Evolutionary conservation across 2,888 invertebrate genomes (phyloP).

Genomic region (Nephrotoma guestfalica): DNA sequence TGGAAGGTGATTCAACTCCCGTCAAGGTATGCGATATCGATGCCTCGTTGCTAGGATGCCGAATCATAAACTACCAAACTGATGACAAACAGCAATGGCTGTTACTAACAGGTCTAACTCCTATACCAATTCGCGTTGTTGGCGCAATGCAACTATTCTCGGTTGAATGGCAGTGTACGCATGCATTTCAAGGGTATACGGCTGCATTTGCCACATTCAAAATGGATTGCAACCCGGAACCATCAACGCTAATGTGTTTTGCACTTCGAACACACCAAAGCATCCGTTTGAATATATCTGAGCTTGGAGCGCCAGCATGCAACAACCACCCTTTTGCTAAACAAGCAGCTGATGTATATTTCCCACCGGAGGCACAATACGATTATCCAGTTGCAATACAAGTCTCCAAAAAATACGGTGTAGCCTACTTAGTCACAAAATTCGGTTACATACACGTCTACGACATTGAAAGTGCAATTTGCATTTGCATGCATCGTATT

Average conservation of each 20-base stretch:
- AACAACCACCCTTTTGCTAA: slow-evolving; percentile 96
- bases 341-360: slow-evolving; percentile 98
- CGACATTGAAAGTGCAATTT: slow-evolving; percentile 92
- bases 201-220: slow-evolving; percentile 94
- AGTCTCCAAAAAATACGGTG: slow-evolving; percentile 89
- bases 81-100: slow-evolving; percentile 97
- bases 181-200: slow-evolving; percentile 88
- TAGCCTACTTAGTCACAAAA: slow-evolving; percentile 95
- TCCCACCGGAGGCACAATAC: slow-evolving; percentile 93
- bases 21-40: slow-evolving; percentile 96
- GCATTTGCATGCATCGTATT: slow-evolving; percentile 98
- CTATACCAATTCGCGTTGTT: slow-evolving; percentile 89
- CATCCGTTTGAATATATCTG: slow-evolving; percentile 91
- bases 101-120: slow-evolving; percentile 79
- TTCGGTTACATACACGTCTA: slow-evolving; percentile 98
- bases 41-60: slow-evolving; percentile 87
- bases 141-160: slow-evolving; percentile 99
- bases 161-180: slow-evolving; percentile 94
- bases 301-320: slow-evolving; percentile 82
- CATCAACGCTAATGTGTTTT: slow-evolving; percentile 91
- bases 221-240: slow-evolving; percentile 82
- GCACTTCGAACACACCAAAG: slow-evolving; percentile 84
- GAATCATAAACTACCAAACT: slow-evolving; percentile 97
- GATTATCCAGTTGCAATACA: slow-evolving; percentile 99
- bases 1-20: slow-evolving; percentile 95